These are phyloP conservation scores for Grallaria varia DNA, from an alignment of 2,113 vertebrate species.

Conservation along the genomic window DNA sequence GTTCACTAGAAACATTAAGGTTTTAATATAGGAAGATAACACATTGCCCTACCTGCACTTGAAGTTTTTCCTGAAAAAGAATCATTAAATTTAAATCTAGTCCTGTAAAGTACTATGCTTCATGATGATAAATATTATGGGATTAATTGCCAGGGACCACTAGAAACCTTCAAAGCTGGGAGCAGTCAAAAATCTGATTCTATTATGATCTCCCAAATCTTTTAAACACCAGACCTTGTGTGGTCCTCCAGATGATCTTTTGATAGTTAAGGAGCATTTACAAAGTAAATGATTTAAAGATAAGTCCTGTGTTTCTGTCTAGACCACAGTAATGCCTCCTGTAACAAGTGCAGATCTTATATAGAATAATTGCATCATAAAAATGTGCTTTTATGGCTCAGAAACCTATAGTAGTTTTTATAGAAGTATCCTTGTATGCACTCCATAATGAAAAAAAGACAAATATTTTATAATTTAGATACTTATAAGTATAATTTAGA, in stretches of 20 bases:
- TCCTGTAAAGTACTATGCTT: not conserved
- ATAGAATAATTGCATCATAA: not conserved
- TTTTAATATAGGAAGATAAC: not conserved
- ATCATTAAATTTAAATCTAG: not conserved
- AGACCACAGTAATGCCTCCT: not conserved
- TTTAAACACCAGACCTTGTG: not conserved
- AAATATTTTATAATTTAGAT: not conserved
- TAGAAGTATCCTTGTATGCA: not conserved
- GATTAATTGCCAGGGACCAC: not conserved
- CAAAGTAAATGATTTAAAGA: slow-evolving; percentile 12
- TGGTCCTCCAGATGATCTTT: not conserved
- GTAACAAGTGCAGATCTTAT: not conserved
- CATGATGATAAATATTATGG: not conserved
- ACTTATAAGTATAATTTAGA: not conserved
- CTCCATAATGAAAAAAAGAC: not conserved
- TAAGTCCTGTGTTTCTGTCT: not conserved
- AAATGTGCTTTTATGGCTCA: not conserved
- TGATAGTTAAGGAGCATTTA: not conserved
- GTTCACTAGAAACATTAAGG: not conserved
- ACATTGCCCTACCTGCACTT: not conserved
- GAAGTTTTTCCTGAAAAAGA: not conserved
- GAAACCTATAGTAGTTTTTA: not conserved
- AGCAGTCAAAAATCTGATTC: not conserved
- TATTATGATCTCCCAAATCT: not conserved
- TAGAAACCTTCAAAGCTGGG: not conserved